Base-by-base conservation (phyloP, 2,888 invertebrate genomes). In the Pharmacophagus antenor region DNA sequence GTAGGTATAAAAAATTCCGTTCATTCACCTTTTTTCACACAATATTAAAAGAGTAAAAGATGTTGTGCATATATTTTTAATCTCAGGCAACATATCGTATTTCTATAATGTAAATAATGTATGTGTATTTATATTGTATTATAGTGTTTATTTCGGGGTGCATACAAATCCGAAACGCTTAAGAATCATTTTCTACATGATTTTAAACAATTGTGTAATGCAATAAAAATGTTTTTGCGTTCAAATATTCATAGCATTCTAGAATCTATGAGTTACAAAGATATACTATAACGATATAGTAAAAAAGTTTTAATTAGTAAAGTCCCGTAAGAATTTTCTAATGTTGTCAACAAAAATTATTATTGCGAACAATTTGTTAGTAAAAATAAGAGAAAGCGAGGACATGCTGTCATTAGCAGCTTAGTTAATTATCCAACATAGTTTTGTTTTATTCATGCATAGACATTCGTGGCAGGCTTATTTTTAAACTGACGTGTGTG, bases 281-380 rank as follows among this genome's bases (percentile, higher is more conserved):
- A 58, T 49, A 56, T 51, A 56, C 51, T 51, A 51, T 41, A 50
- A 44, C 51, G 47, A 56, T 25, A 56, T 23, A 21, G 23, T 51
- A 23, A 20, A 10, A 51, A 48, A 60, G 60, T 56, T 56, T 60
- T 60, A 60, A 56, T 42, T 31, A 31, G 51, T 41, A 18, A 21
- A 41, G 54, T 49, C 41, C 52, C 51, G 60, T 61, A 52, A 23
- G 58, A 47, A 51, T 51, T 56, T 56, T 61, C 56, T 56, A 61
- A 61, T 51, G 23, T 60, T 10, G 44, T 46, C 18, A n/a, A n/a
- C 37, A 41, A 61, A 51, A 46, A 61, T 56, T 56, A 22, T 47
- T 51, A 56, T 52, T 23, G 47, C 20, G 21, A 15, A 47, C 51
- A 41, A 61, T 61, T 61, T 56, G 60, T 44, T 15, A 61, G 55